A percentile compares a stretch with the other conserved stretches of the same genome.
Conservation (phyloP, 2,888 invertebrate species). For the Pollenia labialis region DNA sequence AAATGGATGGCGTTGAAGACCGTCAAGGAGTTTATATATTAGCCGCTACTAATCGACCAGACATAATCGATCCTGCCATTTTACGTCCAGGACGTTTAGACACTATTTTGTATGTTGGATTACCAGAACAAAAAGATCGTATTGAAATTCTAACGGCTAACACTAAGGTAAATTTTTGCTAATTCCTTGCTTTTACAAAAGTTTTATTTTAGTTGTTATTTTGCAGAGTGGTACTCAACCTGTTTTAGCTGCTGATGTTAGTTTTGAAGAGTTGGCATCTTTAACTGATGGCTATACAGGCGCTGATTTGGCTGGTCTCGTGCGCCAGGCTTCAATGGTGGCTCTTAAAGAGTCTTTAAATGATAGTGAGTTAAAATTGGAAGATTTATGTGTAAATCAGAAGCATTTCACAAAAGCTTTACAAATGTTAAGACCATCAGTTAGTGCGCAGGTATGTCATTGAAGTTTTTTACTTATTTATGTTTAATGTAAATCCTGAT, state of each 20-base stretch:
- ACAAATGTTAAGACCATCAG: constrained; percentile 93
- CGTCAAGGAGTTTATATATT: constrained; percentile 96
- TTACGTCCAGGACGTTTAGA: constrained; percentile 94
- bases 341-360: constrained; percentile 91
- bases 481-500: background rate
- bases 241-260: constrained; percentile 89
- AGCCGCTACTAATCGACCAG: constrained; percentile 98
- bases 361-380: constrained; percentile 84
- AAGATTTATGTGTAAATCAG: constrained; percentile 87
- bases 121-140: constrained; percentile 92
- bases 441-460: constrained; percentile 87
- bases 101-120: constrained; percentile 94
- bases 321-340: constrained; percentile 93
- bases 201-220: constrained; percentile 33
- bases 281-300: constrained; percentile 93
- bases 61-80: constrained; percentile 98
- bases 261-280: constrained; percentile 89
- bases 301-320: constrained; percentile 95
- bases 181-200: constrained; percentile 3
- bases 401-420: constrained; percentile 92
- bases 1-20: constrained; percentile 98
- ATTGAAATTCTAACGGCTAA: constrained; percentile 94
- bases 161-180: constrained; percentile 89
- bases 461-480: background rate
- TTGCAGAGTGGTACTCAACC: constrained; percentile 91